Base-by-base conservation (phyloP, 2,797 vertebrate species). In the Hyperoplus immaculatus region DNA sequence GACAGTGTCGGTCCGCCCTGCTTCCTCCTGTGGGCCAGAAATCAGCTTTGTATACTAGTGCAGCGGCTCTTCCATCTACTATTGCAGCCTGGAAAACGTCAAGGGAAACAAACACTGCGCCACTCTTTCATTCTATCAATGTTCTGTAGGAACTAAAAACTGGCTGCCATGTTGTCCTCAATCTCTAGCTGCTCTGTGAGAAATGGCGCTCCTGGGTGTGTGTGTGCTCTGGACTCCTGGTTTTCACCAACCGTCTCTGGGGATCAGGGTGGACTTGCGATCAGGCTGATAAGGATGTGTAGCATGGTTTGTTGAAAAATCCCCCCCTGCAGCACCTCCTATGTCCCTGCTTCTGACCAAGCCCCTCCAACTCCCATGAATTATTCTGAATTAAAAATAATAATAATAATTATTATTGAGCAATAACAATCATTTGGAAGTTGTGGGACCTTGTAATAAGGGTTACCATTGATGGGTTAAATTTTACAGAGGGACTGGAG, bases 11-110 rank as follows among this genome's bases (percentile, higher is more conserved):
- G 77, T 90, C 90, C 92, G 80, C 89, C 90, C 92, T 12, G 81
- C 87, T 93, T 92, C 93, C 94, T 95, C 94, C 93, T 93, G 87
- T 92, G 88, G 88, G 85, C 87, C 87, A 73, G 70, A 74, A 77
- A 82, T 77, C 60, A 45, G 83, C 86, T 88, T 69, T 81, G 81
- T 76, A 69, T 77, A 75, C 8, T 56, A 68, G 45, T 43, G 61
- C 67, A 49, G 69, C 36, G 0, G 72, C 75, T 89, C 80, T 53
- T 62, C 1, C 3, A 70, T 65, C 14, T 51, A 81, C 51, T 66
- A 69, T 64, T 56, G 43, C 36, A 5, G 45, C 14, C 29, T 49
- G 72, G 46, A 78, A 88, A 63, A 65, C 29, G 53, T 78, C 15
- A 65, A 58, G 21, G 53, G 68, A 72, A 78, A 87, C 36, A 61